These are phyloP conservation scores for Geotrupes spiniger DNA, from an alignment of 2,888 invertebrate genomes.

Conservation along the genomic window DNA sequence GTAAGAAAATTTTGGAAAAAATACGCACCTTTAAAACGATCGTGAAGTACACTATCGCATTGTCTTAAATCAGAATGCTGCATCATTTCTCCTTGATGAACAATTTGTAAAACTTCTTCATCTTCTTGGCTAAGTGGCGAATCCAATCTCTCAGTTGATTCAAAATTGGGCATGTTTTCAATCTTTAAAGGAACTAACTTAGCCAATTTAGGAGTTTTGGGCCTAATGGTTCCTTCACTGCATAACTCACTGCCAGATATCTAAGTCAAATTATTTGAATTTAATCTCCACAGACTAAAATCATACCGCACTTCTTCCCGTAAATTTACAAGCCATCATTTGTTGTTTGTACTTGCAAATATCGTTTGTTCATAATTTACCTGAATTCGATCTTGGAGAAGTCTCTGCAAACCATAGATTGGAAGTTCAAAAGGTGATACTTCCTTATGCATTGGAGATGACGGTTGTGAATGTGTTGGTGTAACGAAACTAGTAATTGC, in stretches of 20 bases:
- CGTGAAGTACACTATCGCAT: slow-evolving; percentile 50
- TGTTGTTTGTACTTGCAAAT: too few relatives aligned
- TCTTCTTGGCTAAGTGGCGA: slow-evolving; percentile 51
- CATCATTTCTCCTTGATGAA: slow-evolving; percentile 42
- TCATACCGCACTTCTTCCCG: too few relatives aligned
- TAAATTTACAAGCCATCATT: too few relatives aligned
- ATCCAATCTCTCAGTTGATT: slow-evolving; percentile 40
- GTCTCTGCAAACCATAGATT: slow-evolving; percentile 48
- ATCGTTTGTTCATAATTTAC: slow-evolving; percentile 26
- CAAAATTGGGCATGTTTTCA: too few relatives aligned
- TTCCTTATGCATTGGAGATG: slow-evolving; percentile 68
- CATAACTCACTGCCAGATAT: too few relatives aligned
- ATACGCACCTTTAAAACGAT: slow-evolving; percentile 19
- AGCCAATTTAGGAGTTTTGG: too few relatives aligned
- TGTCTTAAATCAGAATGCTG: slow-evolving; percentile 35
- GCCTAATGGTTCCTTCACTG: too few relatives aligned
- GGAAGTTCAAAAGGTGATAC: slow-evolving; percentile 56
- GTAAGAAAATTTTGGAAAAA: too few relatives aligned
- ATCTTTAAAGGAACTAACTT: too few relatives aligned
- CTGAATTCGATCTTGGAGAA: slow-evolving; percentile 53
- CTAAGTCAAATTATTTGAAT: too few relatives aligned
- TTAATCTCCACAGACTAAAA: too few relatives aligned
- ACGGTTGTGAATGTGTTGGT: slow-evolving; percentile 60
- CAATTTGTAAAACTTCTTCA: slow-evolving; percentile 57
- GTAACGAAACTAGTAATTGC: slow-evolving; percentile 56